Base-by-base conservation (phyloP, 2,888 invertebrate species). In the Ectobius pallidus region DNA sequence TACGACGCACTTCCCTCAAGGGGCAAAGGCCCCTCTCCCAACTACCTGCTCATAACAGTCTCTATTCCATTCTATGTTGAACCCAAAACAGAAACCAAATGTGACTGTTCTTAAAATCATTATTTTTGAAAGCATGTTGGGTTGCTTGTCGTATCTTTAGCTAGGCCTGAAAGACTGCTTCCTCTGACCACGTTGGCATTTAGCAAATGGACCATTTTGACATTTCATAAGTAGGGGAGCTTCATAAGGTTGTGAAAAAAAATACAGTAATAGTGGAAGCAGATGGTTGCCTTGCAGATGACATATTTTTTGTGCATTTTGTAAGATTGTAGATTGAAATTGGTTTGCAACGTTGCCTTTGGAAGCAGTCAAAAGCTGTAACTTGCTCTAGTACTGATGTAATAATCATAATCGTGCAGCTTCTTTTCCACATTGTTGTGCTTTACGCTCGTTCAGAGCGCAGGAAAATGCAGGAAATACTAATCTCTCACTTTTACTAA, bases 41-140 rank as follows among this genome's bases (percentile, higher is more conserved):
- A 46, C 27, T 34, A 46, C 65, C 46, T 65, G 65, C 65, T 65
- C 65, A 65, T 65, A 32, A 65, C 25, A 46, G 30, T 58, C 62
- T 65, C 42, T 70, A 34, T 65, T 65, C 65, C 65, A 44, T 44
- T 65, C 46, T 27, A 18, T 62, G 39, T 65, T 65, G 44, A 44
- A 44, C 22, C 22, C 22, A 55, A 25, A 55, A 20, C 25, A 30
- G 39, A 58, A 22, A 34, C 58, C 32, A 70, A 52, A 58, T 44
- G 25, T 69, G 55, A 55, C 70, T 70, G 61, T 70, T 58, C 42
- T 58, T 55, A n/a, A 58, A 44, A 58, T 44, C 46, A 68, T 46
- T 68, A 68, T 46, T 68, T 68, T 70, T 61, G 14, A 58, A 70
- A 58, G 44, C 39, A 70, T 70, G 52, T 42, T 58, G 52, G 27